Conservation (phyloP, 2,113 vertebrate species). For the Petromus typicus region DNA sequence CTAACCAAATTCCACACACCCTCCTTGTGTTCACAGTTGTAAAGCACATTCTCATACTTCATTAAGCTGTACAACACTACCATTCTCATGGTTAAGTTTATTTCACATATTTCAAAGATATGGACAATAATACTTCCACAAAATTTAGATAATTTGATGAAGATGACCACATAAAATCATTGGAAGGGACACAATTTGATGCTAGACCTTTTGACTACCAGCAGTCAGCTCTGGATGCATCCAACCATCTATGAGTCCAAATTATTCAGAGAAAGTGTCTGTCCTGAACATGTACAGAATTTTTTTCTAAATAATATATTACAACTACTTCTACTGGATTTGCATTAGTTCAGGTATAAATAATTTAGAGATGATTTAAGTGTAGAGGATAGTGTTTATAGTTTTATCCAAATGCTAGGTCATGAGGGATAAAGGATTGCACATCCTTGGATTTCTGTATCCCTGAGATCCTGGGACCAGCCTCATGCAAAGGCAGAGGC, state of each 20-base stretch:
- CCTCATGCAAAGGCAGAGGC: background rate
- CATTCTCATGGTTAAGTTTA: background rate
- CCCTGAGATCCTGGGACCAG: background rate
- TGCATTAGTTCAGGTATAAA: background rate
- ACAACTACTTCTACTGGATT: background rate
- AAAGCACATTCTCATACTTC: background rate
- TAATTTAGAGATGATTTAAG: background rate
- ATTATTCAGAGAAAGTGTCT: background rate
- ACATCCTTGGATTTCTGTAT: background rate
- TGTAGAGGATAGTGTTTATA: background rate
- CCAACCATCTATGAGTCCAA: background rate
- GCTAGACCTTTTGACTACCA: background rate
- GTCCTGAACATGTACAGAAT: background rate
- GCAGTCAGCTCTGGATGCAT: too few species aligned
- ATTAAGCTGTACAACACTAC: background rate
- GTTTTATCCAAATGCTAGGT: background rate
- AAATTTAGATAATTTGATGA: background rate
- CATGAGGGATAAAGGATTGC: background rate
- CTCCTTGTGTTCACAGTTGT: background rate
- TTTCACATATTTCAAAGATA: background rate
- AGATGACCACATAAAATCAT: background rate
- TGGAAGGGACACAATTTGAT: background rate
- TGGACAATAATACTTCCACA: background rate
- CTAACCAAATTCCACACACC: background rate
- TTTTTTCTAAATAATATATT: background rate